Evolutionary conservation across 2,797 vertebrate species (phyloP), one percentile per base, ranked within the genome.

Genomic region (Ctenochaetus hawaiiensis): DNA sequence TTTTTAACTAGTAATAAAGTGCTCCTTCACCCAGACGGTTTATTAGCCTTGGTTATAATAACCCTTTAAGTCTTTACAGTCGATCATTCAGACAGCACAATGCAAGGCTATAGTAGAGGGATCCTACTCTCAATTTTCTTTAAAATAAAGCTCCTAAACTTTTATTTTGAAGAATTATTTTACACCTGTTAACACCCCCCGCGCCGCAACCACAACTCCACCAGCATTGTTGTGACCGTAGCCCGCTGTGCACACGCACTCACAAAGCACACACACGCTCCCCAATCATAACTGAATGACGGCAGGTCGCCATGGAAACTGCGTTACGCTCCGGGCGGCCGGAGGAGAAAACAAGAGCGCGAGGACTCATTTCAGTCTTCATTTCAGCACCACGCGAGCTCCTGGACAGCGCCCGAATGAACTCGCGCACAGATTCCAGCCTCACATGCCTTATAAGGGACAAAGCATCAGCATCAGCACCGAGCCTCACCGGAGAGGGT

Each of bases 221-320:
- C 52, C 52, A 57, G 66, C 34, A 58, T 64, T 81, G 76, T 81
- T 82, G 80, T 78, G 64, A 73, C 51, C 64, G 56, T 53, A 63
- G 48, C 58, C 52, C 23, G 54, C 22, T 67, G 65, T 2, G 11
- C 12, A 11, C 22, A 45, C 39, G 10, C 39, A 41, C 39, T 8
- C 8, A 41, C 39, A 41, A 43, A 56, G 45, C 66, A 11, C 53
- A 56, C 81, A 58, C 83, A 70, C 74, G 41, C 71, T 54, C 75
- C 67, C 72, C 49, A 91, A 91, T 95, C 92, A 95, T 93, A 91
- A 94, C 85, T 93, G 89, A 92, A 93, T 96, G 95, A 96, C 94
- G 95, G 94, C 92, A 95, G 93, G 94, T 96, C 93, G 93, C 93
- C 87, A 96, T 95, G 95, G 96, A 96, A 96, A 96, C 97, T 91